These are phyloP conservation scores for Polyommatus iphigenia DNA, from an alignment of 2,888 invertebrate species.

Conservation along the genomic window DNA sequence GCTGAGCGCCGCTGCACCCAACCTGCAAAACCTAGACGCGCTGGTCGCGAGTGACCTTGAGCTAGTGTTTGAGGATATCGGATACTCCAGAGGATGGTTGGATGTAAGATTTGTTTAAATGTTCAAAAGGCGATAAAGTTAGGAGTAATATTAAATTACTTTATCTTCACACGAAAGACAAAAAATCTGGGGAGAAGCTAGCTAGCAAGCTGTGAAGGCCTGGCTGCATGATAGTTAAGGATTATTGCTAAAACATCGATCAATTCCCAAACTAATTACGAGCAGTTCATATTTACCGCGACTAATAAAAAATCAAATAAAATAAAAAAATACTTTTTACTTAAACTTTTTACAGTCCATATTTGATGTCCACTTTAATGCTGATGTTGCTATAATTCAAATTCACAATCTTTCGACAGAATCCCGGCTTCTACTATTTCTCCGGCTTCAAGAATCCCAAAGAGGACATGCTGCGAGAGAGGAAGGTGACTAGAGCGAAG, in stretches of 20 bases:
- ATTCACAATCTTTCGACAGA: constrained; percentile 45
- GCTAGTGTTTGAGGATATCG: constrained; percentile 75
- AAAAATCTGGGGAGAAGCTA: too few relatives aligned
- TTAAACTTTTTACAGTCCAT: too few relatives aligned
- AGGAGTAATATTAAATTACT: too few relatives aligned
- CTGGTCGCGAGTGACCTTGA: constrained; percentile 73
- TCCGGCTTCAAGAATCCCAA: constrained; percentile 61
- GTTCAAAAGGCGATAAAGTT: too few relatives aligned
- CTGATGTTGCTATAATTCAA: not conserved
- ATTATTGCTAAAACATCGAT: too few relatives aligned
- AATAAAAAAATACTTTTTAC: too few relatives aligned
- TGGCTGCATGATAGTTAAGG: too few relatives aligned
- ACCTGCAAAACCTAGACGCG: constrained; percentile 68
- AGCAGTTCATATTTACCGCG: not conserved
- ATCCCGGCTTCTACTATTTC: constrained; percentile 67
- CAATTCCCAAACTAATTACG: too few relatives aligned
- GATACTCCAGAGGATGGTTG: constrained; percentile 72
- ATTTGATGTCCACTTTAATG: too few relatives aligned
- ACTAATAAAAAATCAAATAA: too few relatives aligned
- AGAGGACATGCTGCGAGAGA: constrained; percentile 63
- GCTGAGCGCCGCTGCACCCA: constrained; percentile 71
- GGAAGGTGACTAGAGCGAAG: constrained; percentile 57
- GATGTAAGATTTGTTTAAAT: constrained; percentile 50
- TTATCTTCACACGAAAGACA: too few relatives aligned
- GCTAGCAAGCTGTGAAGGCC: too few relatives aligned